Base-by-base conservation (phyloP, 2,888 invertebrate species). In the Chaetogeoica ovagalla region DNA sequence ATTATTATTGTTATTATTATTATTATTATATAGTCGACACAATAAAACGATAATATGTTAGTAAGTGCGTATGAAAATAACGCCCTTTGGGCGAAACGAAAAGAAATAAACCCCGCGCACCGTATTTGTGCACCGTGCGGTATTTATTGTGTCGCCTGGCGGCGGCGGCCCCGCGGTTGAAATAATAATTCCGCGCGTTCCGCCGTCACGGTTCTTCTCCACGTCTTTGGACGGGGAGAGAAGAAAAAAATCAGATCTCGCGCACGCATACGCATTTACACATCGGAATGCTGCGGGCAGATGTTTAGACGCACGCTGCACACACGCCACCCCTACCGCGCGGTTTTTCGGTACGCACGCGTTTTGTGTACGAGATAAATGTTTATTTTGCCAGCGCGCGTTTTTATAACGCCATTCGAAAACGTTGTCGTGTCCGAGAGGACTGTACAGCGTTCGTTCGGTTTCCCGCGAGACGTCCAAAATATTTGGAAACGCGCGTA, bases 361-460 rank as follows among this genome's bases (percentile, higher is more conserved):
- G 2, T 30, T 30, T 30, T 30, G 4, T 30, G 30, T 4, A 4
- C 30, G 4, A 1, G 4, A 30, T 30, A 30, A 30, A 30, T 77
- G 77, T 77, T 77, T 77, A 77, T 77, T 79, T 79, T 79, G 71
- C 79, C 79, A 63, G 79, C 79, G 79, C 79, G 43, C 70, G 71
- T 63, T 65, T 59, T 70, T 79, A 65, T 57, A 71, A 30, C 63
- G 62, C n/a, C n/a, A 63, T 15, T 55, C n/a, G 48, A 66, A 66
- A 48, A 39, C 17, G 19, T 59, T 48, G 60, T 62, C 63, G 43
- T 71, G 63, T 63, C 63, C 23, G 55, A 55, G 30, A 48, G n/a
- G 15, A 30, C 30, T 4, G 30, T 30, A n/a, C n/a, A n/a, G n/a
- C 74, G 23, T 70, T 55, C 39, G 79, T 63, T 79, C 71, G 21